phyloP scores from a whole-genome alignment of 2,888 invertebrate genomes.

The Listrodromus nycthemerus region DNA sequence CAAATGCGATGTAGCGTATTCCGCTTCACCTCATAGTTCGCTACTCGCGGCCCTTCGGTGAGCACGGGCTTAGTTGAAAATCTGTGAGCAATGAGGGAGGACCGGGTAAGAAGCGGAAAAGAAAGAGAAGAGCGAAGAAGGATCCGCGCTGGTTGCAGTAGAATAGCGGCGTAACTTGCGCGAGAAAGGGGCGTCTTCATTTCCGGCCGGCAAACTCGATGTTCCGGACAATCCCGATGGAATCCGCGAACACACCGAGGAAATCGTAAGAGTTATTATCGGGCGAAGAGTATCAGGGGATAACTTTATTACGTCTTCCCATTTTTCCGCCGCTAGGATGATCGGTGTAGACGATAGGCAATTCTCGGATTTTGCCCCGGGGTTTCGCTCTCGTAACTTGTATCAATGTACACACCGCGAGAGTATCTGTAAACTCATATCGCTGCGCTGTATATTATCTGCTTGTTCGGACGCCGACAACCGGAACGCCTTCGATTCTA shows the following conservation, averaged over 20 bases:
- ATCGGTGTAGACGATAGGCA: slow-evolving; percentile 24
- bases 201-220: slow-evolving; percentile 38
- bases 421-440: not conserved
- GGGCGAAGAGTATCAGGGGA: slow-evolving; percentile 54
- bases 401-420: not conserved
- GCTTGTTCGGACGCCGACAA: not conserved
- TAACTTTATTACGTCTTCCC: slow-evolving; percentile 54
- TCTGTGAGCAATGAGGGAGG: slow-evolving; percentile 48
- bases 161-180: not conserved
- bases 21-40: slow-evolving; percentile 12
- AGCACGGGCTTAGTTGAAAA: slow-evolving; percentile 55
- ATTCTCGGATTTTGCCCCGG: slow-evolving; percentile 13
- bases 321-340: slow-evolving; percentile 41
- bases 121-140: not conserved
- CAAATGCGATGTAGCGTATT: slow-evolving; percentile 53
- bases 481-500: not conserved
- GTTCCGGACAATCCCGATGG: slow-evolving; percentile 43
- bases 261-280: slow-evolving; percentile 55
- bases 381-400: slow-evolving; percentile 1
- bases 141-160: slow-evolving; percentile 6
- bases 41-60: slow-evolving; percentile 44
- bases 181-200: slow-evolving; percentile 37
- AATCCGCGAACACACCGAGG: slow-evolving; percentile 40
- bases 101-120: slow-evolving; percentile 24
- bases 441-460: not conserved